Evolutionary conservation across 2,888 invertebrate genomes (phyloP), one percentile per base, ranked within the genome.

Genomic region (Andrena marginata): DNA sequence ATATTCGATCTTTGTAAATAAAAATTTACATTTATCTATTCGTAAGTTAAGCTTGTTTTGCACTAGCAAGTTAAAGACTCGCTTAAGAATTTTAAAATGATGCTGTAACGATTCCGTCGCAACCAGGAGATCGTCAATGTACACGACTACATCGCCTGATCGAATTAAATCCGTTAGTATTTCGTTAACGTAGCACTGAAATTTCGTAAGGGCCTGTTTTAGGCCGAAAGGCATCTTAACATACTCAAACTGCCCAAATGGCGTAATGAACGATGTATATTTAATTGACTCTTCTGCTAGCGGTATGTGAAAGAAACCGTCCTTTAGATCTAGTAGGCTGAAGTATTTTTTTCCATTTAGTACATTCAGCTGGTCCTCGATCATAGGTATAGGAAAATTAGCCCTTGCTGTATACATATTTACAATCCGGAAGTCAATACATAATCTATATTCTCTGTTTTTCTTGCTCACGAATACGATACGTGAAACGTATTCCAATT

Each of bases 231-330:
- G 23, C n/a, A 54, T 23, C 23, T 16, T 54, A 13, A 67, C 2
- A 20, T 51, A 67, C 20, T 67, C 67, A 13, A n/a, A 67, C 8
- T 67, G 67, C 20, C 67, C 67, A 20, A 51, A 16, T 4, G 67
- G 67, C 10, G 51, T 67, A 31, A 67, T 13, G 13, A 67, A 67
- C 3, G 67, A 16, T 20, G 67, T 67, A 59, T 69, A 59, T 35
- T 59, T 69, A 0, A 35, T 42, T 0, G 59, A 69, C 0, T 56
- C 16, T 42, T 31, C 23, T 2, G 13, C 35, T 54, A 69, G 33
- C 16, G 8, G 7, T 20, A 69, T n/a, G 26, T 69, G 59, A 35
- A 20, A 35, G 16, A 56, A 69, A 7, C 69, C 69, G 20, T 59
- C 42, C 35, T n/a, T 68, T 16, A 68, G 2, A 54, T 68, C 67